Evolutionary conservation across 2,113 vertebrate genomes (phyloP), one percentile per base, ranked within the genome.

Genomic region (Hydrolagus affinis): DNA sequence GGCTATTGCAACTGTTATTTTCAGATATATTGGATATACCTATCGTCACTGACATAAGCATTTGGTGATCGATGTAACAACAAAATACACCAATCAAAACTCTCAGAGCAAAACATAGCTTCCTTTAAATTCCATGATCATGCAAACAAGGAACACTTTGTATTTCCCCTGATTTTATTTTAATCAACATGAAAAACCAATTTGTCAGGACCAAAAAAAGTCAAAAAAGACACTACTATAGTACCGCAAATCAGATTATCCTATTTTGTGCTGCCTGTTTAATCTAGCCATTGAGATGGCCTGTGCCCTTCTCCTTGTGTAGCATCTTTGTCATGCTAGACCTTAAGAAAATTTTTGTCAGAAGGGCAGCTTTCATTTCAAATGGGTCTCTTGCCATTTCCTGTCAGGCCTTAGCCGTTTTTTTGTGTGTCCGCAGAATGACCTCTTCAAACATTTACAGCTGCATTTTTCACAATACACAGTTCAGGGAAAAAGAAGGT

Each of bases 311-410:
- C 86, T 85, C 73, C 69, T 87, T 93, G 89, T 92, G 88, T 90
- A 87, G 88, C 88, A 91, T 90, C 93, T 92, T 93, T 94, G 92
- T 94, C 91, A 90, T 86, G 88, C 86, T 86, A 70, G 85, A 89
- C 89, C 87, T 89, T 87, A 88, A 89, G 90, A 86, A 64, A 86
- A 76, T 70, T 87, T 23, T 23, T 88, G 89, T 93, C 91, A 93
- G 87, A 93, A 87, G 88, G 86, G 44, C 88, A 91, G 88, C 89
- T 92, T 92, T 90, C 89, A 86, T 88, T 87, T 86, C 89, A 88
- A 92, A 89, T 89, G 90, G 88, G 56, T 87, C 88, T 69, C 78
- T 75, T 86, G 85, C 73, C 62, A 86, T 88, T 92, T 93, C 91
- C 91, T 92, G 90, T 91, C 88, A 87, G 87, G 88, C 87, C 73